Evolutionary conservation across 2,888 invertebrate genomes (phyloP).

Genomic region (Bruchidius siliquastri): DNA sequence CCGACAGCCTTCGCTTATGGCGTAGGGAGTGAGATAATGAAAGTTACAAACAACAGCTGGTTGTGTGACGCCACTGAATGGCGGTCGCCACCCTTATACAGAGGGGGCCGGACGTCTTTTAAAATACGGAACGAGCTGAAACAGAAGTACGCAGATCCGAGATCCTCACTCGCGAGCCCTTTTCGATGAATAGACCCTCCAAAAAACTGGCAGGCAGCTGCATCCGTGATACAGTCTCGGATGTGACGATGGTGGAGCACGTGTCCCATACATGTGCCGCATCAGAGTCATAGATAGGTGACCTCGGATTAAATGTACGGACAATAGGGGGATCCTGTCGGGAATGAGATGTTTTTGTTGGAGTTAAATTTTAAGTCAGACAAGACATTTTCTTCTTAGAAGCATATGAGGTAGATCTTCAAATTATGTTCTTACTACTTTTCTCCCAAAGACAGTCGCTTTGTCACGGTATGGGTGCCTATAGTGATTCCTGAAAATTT

Average conservation of each 20-base stretch:
- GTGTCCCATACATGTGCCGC: background rate
- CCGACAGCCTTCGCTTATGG: no score
- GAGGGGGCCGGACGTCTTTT: background rate
- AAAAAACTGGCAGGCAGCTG: background rate
- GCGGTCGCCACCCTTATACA: background rate
- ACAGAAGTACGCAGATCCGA: background rate
- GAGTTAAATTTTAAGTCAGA: no score
- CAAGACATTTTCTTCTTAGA: no score
- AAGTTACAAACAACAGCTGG: no score
- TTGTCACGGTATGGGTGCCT: no score
- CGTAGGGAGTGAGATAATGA: no score
- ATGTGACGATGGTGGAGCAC: background rate
- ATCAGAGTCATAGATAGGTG: background rate
- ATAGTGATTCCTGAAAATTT: no score
- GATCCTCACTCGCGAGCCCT: background rate
- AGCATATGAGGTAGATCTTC: no score
- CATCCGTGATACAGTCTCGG: background rate
- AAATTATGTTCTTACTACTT: no score
- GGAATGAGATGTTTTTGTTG: background rate
- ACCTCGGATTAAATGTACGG: background rate
- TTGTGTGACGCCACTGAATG: background rate
- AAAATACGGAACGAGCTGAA: background rate
- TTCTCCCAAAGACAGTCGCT: no score
- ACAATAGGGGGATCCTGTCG: background rate
- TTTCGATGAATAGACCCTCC: background rate